Evolutionary conservation across 1,140 invertebrate genomes (phyloP).

Genomic region (Chionoecetes opilio): DNA sequence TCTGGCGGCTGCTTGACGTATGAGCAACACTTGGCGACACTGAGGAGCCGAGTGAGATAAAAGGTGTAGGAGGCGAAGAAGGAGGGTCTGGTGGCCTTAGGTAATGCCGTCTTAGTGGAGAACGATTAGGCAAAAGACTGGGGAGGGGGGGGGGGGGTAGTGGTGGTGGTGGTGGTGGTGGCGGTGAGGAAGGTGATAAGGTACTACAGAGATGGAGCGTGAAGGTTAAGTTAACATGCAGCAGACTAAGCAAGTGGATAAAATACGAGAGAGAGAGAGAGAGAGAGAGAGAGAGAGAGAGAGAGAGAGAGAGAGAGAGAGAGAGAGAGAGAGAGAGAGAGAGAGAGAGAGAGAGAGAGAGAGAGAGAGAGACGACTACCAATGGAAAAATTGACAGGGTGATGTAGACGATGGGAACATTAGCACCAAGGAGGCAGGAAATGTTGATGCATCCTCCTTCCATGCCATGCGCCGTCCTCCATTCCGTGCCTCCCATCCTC

Average conservation of each 20-base stretch:
- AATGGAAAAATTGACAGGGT: not conserved
- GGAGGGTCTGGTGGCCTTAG: not conserved
- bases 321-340: not conserved
- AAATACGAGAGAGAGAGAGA: too few relatives aligned
- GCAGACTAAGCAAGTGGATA: too few relatives aligned
- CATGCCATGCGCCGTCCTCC: too few relatives aligned
- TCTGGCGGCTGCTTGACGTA: conserved; percentile 4
- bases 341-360: not conserved
- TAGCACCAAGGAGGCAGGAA: not conserved
- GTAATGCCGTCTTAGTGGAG: conserved; percentile 27
- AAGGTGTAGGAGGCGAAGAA: not conserved
- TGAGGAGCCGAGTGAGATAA: conserved; percentile 18
- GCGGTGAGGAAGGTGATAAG: not conserved
- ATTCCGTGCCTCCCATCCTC: too few relatives aligned
- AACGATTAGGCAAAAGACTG: too few relatives aligned
- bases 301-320: not conserved
- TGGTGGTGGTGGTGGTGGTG: too few relatives aligned
- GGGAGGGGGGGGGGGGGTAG: too few relatives aligned
- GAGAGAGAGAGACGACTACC: too few relatives aligned
- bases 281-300: too few relatives aligned
- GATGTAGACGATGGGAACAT: not conserved
- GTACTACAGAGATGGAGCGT: not conserved
- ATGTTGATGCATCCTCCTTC: not conserved
- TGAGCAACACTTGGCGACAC: conserved; percentile 2
- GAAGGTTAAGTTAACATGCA: not conserved